phyloP scores from a whole-genome alignment of 2,113 vertebrate species.

The Vidua chalybeata region DNA sequence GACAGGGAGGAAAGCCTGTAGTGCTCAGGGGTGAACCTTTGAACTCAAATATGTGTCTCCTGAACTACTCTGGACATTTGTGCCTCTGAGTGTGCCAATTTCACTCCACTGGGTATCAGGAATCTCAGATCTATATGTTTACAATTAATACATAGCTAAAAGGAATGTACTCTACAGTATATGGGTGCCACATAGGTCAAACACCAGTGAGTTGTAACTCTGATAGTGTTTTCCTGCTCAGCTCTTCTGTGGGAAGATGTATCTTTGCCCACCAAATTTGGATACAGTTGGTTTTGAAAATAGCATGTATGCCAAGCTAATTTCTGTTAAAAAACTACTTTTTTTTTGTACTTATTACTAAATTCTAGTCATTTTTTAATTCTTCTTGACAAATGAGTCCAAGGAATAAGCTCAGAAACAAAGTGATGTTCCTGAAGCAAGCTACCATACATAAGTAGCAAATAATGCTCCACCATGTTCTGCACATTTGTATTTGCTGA shows the following conservation, averaged over 20 bases:
- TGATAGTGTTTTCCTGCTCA: not conserved
- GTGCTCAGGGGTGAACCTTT: not conserved
- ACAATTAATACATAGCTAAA: not conserved
- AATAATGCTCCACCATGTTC: not conserved
- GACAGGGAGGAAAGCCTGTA: not conserved
- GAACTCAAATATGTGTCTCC: not conserved
- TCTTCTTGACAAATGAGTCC: not conserved
- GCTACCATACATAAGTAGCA: not conserved
- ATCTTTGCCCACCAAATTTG: not conserved
- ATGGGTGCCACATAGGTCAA: not conserved
- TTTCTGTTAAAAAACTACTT: not conserved
- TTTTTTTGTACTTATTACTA: not conserved
- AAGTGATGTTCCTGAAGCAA: not conserved
- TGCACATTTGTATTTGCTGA: not conserved
- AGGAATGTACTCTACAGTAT: not conserved
- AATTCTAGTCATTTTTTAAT: not conserved
- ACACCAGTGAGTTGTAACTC: not conserved
- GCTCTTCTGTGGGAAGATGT: not conserved
- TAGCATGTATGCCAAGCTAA: not conserved
- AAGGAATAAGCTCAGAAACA: not conserved
- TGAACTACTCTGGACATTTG: not conserved
- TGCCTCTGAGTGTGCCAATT: accelerated
- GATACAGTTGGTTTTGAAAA: not conserved
- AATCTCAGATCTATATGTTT: not conserved
- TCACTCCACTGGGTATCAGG: not conserved